Percentiles rank a stretch among this genome's conserved stretches.
phyloP scores from a whole-genome alignment of 2,888 invertebrate species.

The Trachelus tabidus region DNA sequence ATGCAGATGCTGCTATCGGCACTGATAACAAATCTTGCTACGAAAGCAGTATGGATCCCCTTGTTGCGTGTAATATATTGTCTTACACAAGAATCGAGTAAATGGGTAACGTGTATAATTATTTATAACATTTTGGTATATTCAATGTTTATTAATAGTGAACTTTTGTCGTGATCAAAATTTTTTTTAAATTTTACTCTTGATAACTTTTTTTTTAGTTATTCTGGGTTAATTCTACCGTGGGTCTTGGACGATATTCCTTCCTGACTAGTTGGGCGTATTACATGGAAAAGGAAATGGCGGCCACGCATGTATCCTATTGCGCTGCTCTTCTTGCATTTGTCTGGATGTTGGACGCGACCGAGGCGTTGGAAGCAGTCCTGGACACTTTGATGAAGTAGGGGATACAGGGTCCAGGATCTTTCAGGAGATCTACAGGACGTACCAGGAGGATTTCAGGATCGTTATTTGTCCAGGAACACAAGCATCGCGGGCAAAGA shows the following conservation, averaged over 20 bases:
- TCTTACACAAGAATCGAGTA: conserved; percentile 58
- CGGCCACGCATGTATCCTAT: conserved; percentile 49
- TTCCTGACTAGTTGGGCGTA: conserved; percentile 40
- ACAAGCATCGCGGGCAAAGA: neutral
- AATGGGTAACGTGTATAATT: conserved; percentile 43
- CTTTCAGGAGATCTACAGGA: neutral
- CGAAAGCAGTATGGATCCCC: conserved; percentile 57
- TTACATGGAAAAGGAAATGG: conserved; percentile 50
- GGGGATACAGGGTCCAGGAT: neutral
- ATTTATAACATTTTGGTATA: neutral
- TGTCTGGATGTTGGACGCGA: conserved; percentile 63
- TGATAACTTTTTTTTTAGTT: conserved; percentile 34
- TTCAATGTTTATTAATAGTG: neutral
- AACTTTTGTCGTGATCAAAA: neutral
- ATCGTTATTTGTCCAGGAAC: conserved; percentile 8
- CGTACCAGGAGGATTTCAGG: neutral
- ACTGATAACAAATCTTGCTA: conserved; percentile 56
- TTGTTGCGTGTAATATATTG: conserved; percentile 52
- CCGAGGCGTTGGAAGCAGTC: conserved; percentile 58
- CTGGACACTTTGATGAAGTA: conserved; percentile 26
- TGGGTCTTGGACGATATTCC: conserved; percentile 45
- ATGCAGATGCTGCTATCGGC: conserved; percentile 59
- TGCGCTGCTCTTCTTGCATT: conserved; percentile 57
- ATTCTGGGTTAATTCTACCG: conserved; percentile 44
- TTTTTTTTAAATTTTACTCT: conserved; percentile 6